phyloP scores from a whole-genome alignment of 2,888 invertebrate species.

The Orchesellides sinensis region DNA sequence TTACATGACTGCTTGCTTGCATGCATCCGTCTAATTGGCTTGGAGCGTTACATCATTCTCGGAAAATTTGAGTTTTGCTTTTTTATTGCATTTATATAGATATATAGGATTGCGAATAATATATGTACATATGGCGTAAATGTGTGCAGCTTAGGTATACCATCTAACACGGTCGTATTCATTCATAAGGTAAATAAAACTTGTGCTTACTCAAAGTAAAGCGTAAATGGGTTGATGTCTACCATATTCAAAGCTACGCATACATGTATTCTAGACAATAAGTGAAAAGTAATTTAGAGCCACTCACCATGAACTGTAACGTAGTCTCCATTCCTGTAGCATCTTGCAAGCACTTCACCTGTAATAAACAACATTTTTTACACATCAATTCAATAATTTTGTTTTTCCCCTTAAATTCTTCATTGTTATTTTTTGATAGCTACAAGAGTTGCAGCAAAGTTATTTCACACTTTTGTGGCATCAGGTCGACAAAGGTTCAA shows the following conservation, averaged over 20 bases:
- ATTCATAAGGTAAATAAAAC: not conserved
- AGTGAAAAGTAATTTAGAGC: constrained; percentile 16
- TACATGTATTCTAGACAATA: no score
- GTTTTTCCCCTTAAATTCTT: constrained; percentile 1
- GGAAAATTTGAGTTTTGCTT: not conserved
- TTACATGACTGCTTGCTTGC: not conserved
- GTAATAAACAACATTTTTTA: constrained; percentile 35
- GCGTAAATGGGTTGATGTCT: not conserved
- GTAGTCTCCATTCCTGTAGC: constrained; percentile 73
- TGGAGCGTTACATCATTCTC: not conserved
- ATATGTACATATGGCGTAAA: not conserved
- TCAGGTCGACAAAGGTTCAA: no score
- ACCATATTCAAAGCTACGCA: not conserved
- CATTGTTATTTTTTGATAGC: no score
- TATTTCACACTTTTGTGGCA: not conserved
- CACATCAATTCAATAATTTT: constrained; percentile 1
- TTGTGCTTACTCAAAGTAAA: not conserved
- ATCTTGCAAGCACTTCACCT: constrained; percentile 73
- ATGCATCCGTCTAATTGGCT: constrained; percentile 16
- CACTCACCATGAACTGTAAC: constrained; percentile 74
- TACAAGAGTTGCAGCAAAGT: not conserved
- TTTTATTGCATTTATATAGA: not conserved
- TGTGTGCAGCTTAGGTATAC: not conserved
- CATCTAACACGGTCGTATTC: not conserved
- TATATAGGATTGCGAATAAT: no score